Percentiles rank a stretch among this genome's conserved stretches.
phyloP scores from a whole-genome alignment of 2,888 invertebrate species.

The Ochropacha duplaris region DNA sequence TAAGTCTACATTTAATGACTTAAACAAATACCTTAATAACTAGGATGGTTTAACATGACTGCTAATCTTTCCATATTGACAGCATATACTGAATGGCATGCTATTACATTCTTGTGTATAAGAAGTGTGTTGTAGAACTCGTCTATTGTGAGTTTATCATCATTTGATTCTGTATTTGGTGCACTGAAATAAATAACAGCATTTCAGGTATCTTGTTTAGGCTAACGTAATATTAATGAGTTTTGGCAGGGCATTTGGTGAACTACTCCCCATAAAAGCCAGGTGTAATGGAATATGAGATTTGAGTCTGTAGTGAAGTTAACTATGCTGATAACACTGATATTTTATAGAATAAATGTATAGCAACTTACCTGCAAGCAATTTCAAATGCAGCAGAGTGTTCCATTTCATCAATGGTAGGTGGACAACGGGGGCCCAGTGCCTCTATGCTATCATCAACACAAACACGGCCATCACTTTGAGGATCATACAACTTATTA shows the following conservation, averaged over 20 bases:
- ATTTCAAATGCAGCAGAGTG: conserved; percentile 89
- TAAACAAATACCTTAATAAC: conserved; percentile 44
- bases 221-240: too few species aligned
- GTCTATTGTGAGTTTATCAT: conserved; percentile 74
- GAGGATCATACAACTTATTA: conserved; percentile 84
- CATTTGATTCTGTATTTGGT: conserved; percentile 54
- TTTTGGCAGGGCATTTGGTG: too few species aligned
- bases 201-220: too few species aligned
- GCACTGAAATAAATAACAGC: conserved; percentile 47
- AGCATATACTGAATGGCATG: conserved; percentile 91
- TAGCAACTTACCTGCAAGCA: conserved; percentile 80
- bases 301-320: too few species aligned
- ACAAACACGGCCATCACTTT: conserved; percentile 81
- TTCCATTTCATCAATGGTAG: conserved; percentile 88
- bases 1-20: neutral
- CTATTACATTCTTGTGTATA: conserved; percentile 86
- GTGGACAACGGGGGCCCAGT: conserved; percentile 86
- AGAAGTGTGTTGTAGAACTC: conserved; percentile 82
- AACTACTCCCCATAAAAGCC: too few species aligned
- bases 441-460: conserved; percentile 84
- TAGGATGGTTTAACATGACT: conserved; percentile 84
- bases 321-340: too few species aligned
- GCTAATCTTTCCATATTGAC: conserved; percentile 90
- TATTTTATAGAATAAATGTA: neutral
- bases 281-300: too few species aligned